A percentile compares a stretch with the other conserved stretches of the same genome.
Evolutionary conservation across 1,140 invertebrate genomes (phyloP).

Genomic region (Coptotermes formosanus): DNA sequence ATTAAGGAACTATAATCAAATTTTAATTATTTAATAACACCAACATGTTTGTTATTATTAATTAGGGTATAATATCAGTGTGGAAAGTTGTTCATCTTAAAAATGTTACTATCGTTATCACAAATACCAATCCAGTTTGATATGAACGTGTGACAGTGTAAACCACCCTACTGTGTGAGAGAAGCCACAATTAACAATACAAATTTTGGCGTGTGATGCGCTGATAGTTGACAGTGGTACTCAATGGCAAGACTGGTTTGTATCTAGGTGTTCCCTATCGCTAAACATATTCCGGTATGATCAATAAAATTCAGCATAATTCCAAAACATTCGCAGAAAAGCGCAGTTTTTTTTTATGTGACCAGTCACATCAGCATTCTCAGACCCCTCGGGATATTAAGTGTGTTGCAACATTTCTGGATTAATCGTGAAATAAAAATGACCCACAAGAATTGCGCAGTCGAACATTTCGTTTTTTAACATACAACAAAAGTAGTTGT

Average conservation of each 20-base stretch:
- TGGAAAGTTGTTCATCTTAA: background rate
- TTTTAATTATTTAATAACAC: background rate
- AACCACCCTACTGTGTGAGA: background rate
- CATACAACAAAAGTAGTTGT: background rate
- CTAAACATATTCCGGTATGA: background rate
- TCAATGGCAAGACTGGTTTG: background rate
- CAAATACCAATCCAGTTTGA: background rate
- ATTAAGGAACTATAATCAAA: background rate
- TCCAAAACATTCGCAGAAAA: background rate
- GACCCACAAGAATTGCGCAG: background rate
- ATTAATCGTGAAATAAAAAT: background rate
- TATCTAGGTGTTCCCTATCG: background rate
- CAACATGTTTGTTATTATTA: background rate
- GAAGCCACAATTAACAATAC: background rate
- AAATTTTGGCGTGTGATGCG: background rate
- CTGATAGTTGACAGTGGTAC: background rate
- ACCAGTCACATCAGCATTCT: background rate
- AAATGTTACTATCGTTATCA: background rate
- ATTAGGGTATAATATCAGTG: background rate
- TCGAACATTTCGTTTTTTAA: background rate
- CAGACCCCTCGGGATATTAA: background rate
- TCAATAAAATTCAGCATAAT: background rate
- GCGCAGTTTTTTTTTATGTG: background rate
- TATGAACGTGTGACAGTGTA: background rate
- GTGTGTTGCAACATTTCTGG: background rate